Conservation (phyloP, 2,113 vertebrate genomes). For the Nannospalax galili region DNA sequence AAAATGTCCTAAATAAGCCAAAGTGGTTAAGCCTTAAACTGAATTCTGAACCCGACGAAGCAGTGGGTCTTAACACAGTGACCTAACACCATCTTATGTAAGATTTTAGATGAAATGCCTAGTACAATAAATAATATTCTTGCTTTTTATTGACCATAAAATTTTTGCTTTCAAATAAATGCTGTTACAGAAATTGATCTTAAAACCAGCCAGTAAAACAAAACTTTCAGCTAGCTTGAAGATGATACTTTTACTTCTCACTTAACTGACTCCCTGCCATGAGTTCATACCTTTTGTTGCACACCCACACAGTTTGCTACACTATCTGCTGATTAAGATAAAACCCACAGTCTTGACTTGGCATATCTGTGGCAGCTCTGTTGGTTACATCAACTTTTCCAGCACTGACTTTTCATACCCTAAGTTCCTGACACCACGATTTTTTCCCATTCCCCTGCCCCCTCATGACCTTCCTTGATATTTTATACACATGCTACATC, state of each 20-base stretch:
- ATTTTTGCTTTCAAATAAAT: neutral
- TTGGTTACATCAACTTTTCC: neutral
- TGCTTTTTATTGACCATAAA: constrained; percentile 27
- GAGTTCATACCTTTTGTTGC: neutral
- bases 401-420: neutral
- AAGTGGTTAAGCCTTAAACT: neutral
- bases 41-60: neutral
- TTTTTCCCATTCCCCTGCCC: neutral
- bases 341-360: neutral
- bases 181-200: constrained; percentile 1
- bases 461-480: neutral
- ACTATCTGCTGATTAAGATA: neutral
- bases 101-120: neutral
- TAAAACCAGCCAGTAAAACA: neutral
- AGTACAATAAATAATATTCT: neutral
- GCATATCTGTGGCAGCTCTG: neutral
- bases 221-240: neutral
- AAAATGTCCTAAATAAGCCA: neutral
- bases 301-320: neutral
- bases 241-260: neutral
- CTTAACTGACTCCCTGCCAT: neutral
- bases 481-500: neutral
- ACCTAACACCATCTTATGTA: neutral
- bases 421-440: neutral
- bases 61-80: neutral